Evolutionary conservation across 2,888 invertebrate species (phyloP).

Genomic region (Drosophila paracracens): DNA sequence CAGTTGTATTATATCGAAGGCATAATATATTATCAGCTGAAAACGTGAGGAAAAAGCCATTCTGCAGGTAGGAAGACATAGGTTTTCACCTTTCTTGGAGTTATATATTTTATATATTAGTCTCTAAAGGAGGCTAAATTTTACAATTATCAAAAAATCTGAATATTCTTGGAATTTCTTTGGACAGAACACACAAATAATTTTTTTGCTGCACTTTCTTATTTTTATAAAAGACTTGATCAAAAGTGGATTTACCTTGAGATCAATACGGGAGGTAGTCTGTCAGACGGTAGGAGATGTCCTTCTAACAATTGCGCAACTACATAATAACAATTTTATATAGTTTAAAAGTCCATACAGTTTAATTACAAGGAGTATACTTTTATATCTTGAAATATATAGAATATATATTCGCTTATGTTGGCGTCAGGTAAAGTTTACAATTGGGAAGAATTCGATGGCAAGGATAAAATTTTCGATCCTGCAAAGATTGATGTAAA

Average conservation of each 20-base stretch:
- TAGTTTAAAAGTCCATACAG: background rate
- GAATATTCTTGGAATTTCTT: background rate
- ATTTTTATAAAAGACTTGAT: background rate
- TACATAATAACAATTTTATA: background rate
- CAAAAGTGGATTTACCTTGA: background rate
- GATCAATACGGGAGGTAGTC: background rate
- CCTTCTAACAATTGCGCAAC: background rate
- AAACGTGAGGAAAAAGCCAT: background rate
- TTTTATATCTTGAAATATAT: background rate
- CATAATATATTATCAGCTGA: background rate
- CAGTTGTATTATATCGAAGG: background rate
- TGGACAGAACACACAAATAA: background rate
- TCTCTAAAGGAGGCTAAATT: background rate
- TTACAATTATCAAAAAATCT: background rate
- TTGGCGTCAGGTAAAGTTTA: background rate
- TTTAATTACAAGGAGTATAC: too few species aligned
- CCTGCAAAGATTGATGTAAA: too few species aligned
- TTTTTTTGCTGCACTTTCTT: accelerated
- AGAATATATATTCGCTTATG: background rate
- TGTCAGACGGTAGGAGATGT: background rate
- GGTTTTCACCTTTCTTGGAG: background rate
- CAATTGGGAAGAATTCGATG: too few species aligned
- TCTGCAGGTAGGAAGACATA: background rate
- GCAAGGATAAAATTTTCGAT: too few species aligned
- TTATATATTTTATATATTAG: background rate